Conservation (phyloP, 1,140 invertebrate species). For the Dendrolimus punctatus region DNA sequence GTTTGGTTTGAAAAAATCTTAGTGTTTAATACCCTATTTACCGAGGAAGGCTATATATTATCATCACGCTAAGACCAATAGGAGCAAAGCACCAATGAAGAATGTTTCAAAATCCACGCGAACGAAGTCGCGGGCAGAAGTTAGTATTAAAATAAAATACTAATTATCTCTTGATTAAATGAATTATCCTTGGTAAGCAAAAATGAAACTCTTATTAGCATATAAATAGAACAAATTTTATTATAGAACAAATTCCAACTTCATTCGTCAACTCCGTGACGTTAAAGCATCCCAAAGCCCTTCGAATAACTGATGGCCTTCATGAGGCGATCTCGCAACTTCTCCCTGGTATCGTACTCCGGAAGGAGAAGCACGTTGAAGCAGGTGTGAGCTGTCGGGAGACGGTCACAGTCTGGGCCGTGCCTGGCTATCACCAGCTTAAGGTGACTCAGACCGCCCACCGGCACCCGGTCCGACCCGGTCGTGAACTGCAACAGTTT, state of each 20-base stretch:
- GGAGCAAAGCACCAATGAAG: too few relatives aligned
- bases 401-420: constrained; percentile 84
- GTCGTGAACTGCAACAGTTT: constrained; percentile 95
- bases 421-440: constrained; percentile 88
- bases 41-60: too few relatives aligned
- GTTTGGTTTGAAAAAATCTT: too few relatives aligned
- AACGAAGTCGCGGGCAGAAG: too few relatives aligned
- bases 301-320: constrained; percentile 93
- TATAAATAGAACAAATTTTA: constrained; percentile 62
- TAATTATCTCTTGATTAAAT: background rate
- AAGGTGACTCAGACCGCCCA: constrained; percentile 91
- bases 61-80: too few relatives aligned
- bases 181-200: background rate
- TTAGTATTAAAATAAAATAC: too few relatives aligned
- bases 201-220: constrained; percentile 17
- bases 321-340: constrained; percentile 87
- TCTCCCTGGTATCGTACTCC: constrained; percentile 88
- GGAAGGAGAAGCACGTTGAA: constrained; percentile 96
- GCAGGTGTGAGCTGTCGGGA: constrained; percentile 94
- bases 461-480: constrained; percentile 95
- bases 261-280: constrained; percentile 7
- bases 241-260: constrained; percentile 11
- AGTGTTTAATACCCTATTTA: too few relatives aligned
- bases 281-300: constrained; percentile 89
- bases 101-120: too few relatives aligned